phyloP scores from a whole-genome alignment of 1,140 invertebrate species.

The Oryctes rhinoceros region DNA sequence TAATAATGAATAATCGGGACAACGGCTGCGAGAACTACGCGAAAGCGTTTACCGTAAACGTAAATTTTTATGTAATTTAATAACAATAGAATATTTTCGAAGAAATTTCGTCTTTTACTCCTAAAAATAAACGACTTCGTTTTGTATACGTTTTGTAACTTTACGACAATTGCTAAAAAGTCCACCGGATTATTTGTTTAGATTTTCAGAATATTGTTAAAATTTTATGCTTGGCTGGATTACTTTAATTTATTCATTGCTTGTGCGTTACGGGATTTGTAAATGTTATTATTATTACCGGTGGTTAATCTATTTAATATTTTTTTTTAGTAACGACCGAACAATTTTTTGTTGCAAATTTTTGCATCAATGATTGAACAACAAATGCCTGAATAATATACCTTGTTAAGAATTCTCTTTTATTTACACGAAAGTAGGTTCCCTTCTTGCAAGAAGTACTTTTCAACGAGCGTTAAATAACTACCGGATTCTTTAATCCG shows the following conservation, averaged over 20 bases:
- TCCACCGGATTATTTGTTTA: not conserved
- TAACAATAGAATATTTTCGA: constrained; percentile 10
- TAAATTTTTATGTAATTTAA: constrained; percentile 1
- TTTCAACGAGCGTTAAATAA: too few species aligned
- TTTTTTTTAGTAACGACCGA: too few species aligned
- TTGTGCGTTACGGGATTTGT: not conserved
- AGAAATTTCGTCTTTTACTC: not conserved
- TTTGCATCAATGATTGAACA: too few species aligned
- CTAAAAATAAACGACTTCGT: not conserved
- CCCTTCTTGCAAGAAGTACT: too few species aligned
- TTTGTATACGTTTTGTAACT: constrained; percentile 3
- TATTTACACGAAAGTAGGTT: too few species aligned
- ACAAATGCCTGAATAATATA: too few species aligned
- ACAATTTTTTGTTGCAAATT: too few species aligned
- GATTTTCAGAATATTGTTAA: not conserved
- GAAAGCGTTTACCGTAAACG: constrained; percentile 9
- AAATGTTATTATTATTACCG: not conserved
- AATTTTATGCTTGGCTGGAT: constrained; percentile 4
- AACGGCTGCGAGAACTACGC: not conserved
- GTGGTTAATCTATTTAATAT: too few species aligned
- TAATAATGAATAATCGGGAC: not conserved
- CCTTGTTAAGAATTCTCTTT: too few species aligned
- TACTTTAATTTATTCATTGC: constrained; percentile 6
- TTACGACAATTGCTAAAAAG: not conserved
- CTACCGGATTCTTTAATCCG: too few species aligned